Base-by-base conservation (phyloP, 2,888 invertebrate genomes). In the Cheilosia vernalis region DNA sequence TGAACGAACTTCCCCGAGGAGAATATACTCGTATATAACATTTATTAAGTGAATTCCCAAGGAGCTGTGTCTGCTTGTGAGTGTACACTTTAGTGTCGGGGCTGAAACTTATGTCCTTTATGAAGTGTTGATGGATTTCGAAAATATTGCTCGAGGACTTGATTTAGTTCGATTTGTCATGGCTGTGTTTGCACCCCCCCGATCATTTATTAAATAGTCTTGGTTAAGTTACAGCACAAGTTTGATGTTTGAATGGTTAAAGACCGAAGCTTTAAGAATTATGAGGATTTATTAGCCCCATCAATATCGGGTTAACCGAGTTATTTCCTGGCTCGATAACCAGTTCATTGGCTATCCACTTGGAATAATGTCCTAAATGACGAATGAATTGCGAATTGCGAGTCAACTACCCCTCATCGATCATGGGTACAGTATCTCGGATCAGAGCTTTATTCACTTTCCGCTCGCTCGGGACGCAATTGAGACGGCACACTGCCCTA, bases 31-130 rank as follows among this genome's bases (percentile, higher is more conserved):
- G 44, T 44, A 44, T 44, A 44, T 74, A 63, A 69, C 81, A 81
- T 69, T 81, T 81, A 81, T 81, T 76, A 81, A 81, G 69, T 77
- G 70, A 64, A 77, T 42, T 70, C 78, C 66, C 55, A 67, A 60
- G 21, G 42, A 42, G 44, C 27, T 64, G 19, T 53, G 60, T 77
- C 82, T 82, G 82, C 44, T 58, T 42, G 77, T 51, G 61, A 80
- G 72, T 55, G n/a, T 60, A n/a, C 49, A 56, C 63, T 67, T 37
- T 56, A 49, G 49, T 49, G 27, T 47, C n/a, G 60, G 37, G 51
- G 21, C 53, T 58, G 49, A 51, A 55, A 49, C n/a, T 51, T 60
- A 24, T 61, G 37, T 53, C 47, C 61, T 69, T 44, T 37, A 37
- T 63, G 69, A 55, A 78, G 78, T 61, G 55, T 51, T 78, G 66